phyloP scores from a whole-genome alignment of 1,140 invertebrate species.

The Drosophila subobscura region DNA sequence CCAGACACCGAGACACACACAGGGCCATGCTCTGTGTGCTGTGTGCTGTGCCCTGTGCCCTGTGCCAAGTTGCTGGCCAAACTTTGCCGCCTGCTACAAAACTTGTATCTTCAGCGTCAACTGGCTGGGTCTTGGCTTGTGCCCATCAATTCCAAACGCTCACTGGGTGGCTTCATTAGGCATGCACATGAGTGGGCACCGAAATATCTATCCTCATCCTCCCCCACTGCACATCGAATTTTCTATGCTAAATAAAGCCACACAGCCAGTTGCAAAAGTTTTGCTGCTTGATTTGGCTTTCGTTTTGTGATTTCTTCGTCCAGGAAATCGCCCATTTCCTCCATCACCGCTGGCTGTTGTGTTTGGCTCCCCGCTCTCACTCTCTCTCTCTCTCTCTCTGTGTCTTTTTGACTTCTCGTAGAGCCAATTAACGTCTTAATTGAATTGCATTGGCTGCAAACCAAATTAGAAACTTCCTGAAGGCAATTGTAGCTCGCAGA shows the following conservation, averaged over 20 bases:
- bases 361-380: constrained; percentile 30
- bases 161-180: constrained; percentile 70
- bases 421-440: constrained; percentile 76
- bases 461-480: constrained; percentile 28
- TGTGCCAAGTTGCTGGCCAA: constrained; percentile 24
- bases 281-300: constrained; percentile 76
- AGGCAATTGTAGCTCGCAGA: constrained; percentile 40
- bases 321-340: constrained; percentile 72
- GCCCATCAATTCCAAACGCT: constrained; percentile 60
- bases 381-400: constrained; percentile 20
- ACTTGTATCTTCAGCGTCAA: constrained; percentile 38
- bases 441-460: constrained; percentile 56
- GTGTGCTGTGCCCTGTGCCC: not conserved
- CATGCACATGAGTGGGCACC: constrained; percentile 67
- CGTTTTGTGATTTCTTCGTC: constrained; percentile 29
- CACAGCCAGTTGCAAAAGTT: constrained; percentile 61
- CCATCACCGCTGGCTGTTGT: constrained; percentile 40
- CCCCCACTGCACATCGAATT: constrained; percentile 45
- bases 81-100: constrained; percentile 41
- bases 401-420: constrained; percentile 33
- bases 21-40: constrained; percentile 6
- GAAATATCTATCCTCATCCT: too few relatives aligned
- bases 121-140: constrained; percentile 24
- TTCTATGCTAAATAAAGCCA: constrained; percentile 64
- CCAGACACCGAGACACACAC: constrained; percentile 51